Evolutionary conservation across 2,113 vertebrate species (phyloP), one percentile per base, ranked within the genome.

Genomic region (Muscicapa adusta): DNA sequence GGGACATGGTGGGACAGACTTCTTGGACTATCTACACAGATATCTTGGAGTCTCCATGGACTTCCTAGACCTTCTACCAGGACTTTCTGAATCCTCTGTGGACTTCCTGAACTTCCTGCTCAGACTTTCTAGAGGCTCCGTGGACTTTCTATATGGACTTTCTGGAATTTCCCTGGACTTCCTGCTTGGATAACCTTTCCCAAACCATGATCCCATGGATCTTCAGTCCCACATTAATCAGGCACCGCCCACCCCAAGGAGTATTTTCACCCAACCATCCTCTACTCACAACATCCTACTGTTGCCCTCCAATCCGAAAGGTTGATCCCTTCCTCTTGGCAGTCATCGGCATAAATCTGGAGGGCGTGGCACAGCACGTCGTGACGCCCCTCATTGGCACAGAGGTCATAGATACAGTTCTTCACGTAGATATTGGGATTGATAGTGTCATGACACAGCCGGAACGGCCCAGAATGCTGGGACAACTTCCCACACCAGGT

Each of bases 271-370:
- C 28, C 45, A 45, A 45, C 23, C 42, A 6, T 34, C 4, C 47
- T 34, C 53, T 87, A 99, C 98, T 99, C 95, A 99, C 98, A 56
- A 60, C 98, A 99, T 50, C 31, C 90, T 7, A 97, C 86, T 9
- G 20, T 31, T 0, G 20, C 80, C 78, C 98, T 98, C 98, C 98
- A 99, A 5, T 98, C 93, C 0, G 89, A 73, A 4, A 99, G 1
- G 5, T 80, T 14, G 45, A 98, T 51, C 8, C 97, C 98, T 20
- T 96, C 94, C 43, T 80, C 86, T 87, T 72, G 88, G 72, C 98
- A 98, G 77, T 91, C 86, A 6, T 97, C 96, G 0, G 89, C 97
- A 2, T 98, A 98, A 80, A 74, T 75, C 5, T 96, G 28, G 19
- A 98, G 94, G 15, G 95, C 89, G 0, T 88, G 96, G 74, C 98